phyloP scores from a whole-genome alignment of 2,888 invertebrate genomes.

The Drosophila borborema region DNA sequence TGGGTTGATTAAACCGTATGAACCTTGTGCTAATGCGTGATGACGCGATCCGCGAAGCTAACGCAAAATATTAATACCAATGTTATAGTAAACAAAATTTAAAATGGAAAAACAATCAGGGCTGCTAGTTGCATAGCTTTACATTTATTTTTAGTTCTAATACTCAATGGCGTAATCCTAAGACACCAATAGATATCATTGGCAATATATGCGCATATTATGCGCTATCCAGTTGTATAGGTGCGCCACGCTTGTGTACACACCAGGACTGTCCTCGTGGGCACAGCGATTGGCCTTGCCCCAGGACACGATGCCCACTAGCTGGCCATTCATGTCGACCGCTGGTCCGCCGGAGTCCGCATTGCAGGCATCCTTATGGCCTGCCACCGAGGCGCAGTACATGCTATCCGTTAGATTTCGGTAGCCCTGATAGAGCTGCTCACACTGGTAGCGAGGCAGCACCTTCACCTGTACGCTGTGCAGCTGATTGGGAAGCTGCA shows the following conservation, averaged over 20 bases:
- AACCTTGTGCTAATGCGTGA: slow-evolving; percentile 33
- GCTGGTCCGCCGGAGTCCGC: slow-evolving; percentile 84
- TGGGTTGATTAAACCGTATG: slow-evolving; percentile 15
- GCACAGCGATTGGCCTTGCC: slow-evolving; percentile 75
- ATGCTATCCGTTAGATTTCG: slow-evolving; percentile 70
- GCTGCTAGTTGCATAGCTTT: background rate
- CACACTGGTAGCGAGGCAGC: slow-evolving; percentile 54
- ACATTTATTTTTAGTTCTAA: slow-evolving; percentile 24
- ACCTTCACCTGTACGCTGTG: slow-evolving; percentile 73
- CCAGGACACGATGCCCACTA: slow-evolving; percentile 89
- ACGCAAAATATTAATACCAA: background rate
- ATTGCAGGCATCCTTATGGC: slow-evolving; percentile 77
- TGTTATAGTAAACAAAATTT: background rate
- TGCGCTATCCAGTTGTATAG: slow-evolving; percentile 68
- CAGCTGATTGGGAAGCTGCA: slow-evolving; percentile 67
- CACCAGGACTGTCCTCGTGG: slow-evolving; percentile 89
- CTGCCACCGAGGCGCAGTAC: slow-evolving; percentile 76
- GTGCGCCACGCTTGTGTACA: slow-evolving; percentile 86
- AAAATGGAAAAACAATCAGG: background rate
- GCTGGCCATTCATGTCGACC: slow-evolving; percentile 61
- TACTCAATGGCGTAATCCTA: slow-evolving; percentile 34
- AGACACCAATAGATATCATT: slow-evolving; percentile 5
- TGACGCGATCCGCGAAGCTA: slow-evolving; percentile 36
- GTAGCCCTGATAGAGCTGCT: slow-evolving; percentile 60
- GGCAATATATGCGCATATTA: slow-evolving; percentile 65